A percentile compares a stretch with the other conserved stretches of the same genome.
Evolutionary conservation across 2,888 invertebrate species (phyloP).

Genomic region (Colletes collaris): DNA sequence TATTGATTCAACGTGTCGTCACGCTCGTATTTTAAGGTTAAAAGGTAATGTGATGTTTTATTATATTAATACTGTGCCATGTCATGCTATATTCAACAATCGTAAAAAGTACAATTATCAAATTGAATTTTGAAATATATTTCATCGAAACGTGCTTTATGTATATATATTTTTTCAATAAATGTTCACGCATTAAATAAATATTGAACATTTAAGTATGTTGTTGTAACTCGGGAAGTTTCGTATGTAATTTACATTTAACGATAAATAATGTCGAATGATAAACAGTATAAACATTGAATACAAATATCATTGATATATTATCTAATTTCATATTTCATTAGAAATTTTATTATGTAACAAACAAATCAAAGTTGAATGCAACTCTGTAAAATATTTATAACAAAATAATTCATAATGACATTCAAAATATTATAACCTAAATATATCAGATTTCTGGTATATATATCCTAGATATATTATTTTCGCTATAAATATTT

Average conservation of each 20-base stretch:
- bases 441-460: background rate
- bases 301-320: slow-evolving; percentile 3
- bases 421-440: background rate
- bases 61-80: slow-evolving; percentile 11
- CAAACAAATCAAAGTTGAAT: background rate
- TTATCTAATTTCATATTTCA: background rate
- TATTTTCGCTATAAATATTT: too few relatives aligned
- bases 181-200: slow-evolving; percentile 1
- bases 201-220: slow-evolving; percentile 16
- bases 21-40: slow-evolving; percentile 53
- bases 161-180: background rate
- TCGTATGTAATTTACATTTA: slow-evolving; percentile 32
- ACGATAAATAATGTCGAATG: background rate
- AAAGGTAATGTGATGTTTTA: slow-evolving; percentile 56
- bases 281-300: background rate
- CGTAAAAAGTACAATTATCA: slow-evolving; percentile 2
- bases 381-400: background rate
- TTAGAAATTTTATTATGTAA: background rate
- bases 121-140: slow-evolving; percentile 14
- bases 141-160: slow-evolving; percentile 4
- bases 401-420: background rate
- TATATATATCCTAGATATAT: too few relatives aligned
- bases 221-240: slow-evolving; percentile 23
- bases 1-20: slow-evolving; percentile 34
- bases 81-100: background rate